Conservation (phyloP, 2,888 invertebrate genomes). For the Entomobrya proxima region DNA sequence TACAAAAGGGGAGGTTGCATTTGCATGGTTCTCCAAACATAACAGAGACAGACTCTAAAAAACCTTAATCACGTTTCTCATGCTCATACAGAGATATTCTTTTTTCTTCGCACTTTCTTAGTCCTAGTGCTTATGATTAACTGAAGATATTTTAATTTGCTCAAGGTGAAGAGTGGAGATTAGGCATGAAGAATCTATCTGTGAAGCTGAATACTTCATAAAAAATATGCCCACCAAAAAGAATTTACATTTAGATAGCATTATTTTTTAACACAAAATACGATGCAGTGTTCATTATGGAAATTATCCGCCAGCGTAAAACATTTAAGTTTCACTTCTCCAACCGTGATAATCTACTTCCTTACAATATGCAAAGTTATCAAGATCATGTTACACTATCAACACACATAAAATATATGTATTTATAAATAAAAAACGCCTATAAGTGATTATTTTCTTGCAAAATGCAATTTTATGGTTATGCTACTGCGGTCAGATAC, state of each 20-base stretch:
- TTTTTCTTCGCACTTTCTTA: not conserved
- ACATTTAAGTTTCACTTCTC: too few species aligned
- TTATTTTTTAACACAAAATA: too few species aligned
- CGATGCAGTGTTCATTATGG: too few species aligned
- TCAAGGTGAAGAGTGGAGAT: conserved; percentile 59
- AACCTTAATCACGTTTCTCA: conserved; percentile 56
- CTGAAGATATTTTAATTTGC: conserved; percentile 60
- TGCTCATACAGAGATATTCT: conserved; percentile 11
- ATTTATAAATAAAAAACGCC: too few species aligned
- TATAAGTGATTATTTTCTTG: not conserved
- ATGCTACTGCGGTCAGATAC: conserved; percentile 37
- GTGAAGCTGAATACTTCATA: too few species aligned
- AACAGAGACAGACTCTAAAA: conserved; percentile 8
- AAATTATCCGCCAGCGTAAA: too few species aligned
- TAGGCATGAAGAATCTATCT: conserved; percentile 45
- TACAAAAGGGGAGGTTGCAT: not conserved
- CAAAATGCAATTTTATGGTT: conserved; percentile 40
- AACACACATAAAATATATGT: too few species aligned
- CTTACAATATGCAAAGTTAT: too few species aligned
- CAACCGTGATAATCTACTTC: too few species aligned
- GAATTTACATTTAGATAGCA: too few species aligned
- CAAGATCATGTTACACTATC: too few species aligned
- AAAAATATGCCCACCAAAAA: too few species aligned
- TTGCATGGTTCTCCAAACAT: not conserved
- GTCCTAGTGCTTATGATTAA: conserved; percentile 46